Conservation (phyloP, 1,140 invertebrate species). For the Pararge aegeria region DNA sequence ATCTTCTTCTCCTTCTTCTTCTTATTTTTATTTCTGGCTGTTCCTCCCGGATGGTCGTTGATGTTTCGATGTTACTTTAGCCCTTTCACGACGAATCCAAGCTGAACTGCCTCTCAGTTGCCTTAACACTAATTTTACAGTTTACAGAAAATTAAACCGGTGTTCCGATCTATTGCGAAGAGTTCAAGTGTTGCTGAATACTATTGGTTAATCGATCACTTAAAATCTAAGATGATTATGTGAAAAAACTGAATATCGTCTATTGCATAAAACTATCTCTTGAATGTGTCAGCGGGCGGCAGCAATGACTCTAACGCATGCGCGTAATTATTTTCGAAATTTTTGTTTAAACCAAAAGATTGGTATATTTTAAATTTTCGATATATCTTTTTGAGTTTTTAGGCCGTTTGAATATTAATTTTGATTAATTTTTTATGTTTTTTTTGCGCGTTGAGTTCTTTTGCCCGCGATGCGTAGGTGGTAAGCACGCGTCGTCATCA, state of each 20-base stretch:
- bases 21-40: constrained; percentile 43
- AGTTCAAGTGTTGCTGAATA: constrained; percentile 79
- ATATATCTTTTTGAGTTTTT: constrained; percentile 57
- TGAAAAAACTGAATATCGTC: constrained; percentile 72
- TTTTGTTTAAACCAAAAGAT: constrained; percentile 66
- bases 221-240: constrained; percentile 75
- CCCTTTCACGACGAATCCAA: constrained; percentile 71
- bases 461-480: constrained; percentile 74
- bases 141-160: constrained; percentile 69
- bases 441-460: constrained; percentile 55
- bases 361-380: constrained; percentile 69
- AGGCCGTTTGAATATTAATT: constrained; percentile 61
- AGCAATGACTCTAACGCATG: constrained; percentile 65
- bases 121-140: constrained; percentile 73
- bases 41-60: constrained; percentile 72
- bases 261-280: constrained; percentile 76
- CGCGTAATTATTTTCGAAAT: constrained; percentile 67
- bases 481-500: constrained; percentile 69
- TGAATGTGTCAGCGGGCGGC: constrained; percentile 74
- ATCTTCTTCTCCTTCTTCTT: constrained; percentile 56
- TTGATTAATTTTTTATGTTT: constrained; percentile 39
- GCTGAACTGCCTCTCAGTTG: constrained; percentile 67
- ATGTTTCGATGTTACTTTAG: constrained; percentile 70
- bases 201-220: constrained; percentile 71
- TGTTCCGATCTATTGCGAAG: constrained; percentile 55